Evolutionary conservation across 1,140 invertebrate genomes (phyloP).

Genomic region (Drosophila pallidifrons): DNA sequence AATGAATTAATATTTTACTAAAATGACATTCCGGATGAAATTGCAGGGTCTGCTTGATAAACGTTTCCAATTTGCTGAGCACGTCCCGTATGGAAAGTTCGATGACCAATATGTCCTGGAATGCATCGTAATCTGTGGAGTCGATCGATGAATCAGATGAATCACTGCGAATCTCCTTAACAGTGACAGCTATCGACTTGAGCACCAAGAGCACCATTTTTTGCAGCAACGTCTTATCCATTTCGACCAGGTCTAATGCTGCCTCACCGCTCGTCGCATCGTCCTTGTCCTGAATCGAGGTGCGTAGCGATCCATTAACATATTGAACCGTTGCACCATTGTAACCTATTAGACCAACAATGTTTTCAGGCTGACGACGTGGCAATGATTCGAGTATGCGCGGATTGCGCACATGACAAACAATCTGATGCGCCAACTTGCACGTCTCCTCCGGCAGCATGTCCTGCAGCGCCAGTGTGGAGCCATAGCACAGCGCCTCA

Average conservation of each 20-base stretch:
- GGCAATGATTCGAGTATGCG: constrained; percentile 89
- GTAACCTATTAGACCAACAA: constrained; percentile 86
- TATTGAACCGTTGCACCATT: constrained; percentile 83
- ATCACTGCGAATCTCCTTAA: constrained; percentile 94
- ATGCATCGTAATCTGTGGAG: constrained; percentile 93
- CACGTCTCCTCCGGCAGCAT: constrained; percentile 94
- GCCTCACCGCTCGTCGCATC: constrained; percentile 33
- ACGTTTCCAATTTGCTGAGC: constrained; percentile 91
- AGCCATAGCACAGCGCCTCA: constrained; percentile 95
- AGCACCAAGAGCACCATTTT: constrained; percentile 93
- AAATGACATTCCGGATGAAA: constrained; percentile 95
- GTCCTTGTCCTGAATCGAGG: constrained; percentile 62
- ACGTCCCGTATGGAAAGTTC: constrained; percentile 94
- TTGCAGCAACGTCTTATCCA: constrained; percentile 91
- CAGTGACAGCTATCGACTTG: constrained; percentile 95
- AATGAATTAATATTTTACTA: constrained; percentile 94
- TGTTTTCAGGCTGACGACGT: constrained; percentile 85
- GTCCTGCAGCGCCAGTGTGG: constrained; percentile 94
- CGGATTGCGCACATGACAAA: constrained; percentile 93
- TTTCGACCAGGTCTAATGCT: constrained; percentile 72
- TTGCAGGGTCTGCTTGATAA: constrained; percentile 92
- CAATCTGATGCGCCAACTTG: constrained; percentile 92
- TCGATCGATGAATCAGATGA: constrained; percentile 93
- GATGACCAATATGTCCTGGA: constrained; percentile 95
- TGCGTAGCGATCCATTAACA: constrained; percentile 33